Conservation (phyloP, 2,888 invertebrate genomes). For the Stenotaenia linearis region DNA sequence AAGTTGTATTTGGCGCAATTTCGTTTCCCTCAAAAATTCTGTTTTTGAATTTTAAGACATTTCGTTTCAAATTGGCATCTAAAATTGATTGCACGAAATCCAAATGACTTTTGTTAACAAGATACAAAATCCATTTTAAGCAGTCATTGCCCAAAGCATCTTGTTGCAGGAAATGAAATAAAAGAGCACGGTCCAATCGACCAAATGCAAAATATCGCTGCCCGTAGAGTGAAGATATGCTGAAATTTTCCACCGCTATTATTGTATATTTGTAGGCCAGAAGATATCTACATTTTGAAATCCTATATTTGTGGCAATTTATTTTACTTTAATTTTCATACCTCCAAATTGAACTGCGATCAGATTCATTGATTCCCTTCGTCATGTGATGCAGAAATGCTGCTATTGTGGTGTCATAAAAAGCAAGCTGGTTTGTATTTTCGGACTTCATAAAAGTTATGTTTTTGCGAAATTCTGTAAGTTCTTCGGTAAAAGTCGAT, state of each 20-base stretch:
- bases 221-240: background rate
- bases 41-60: background rate
- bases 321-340: background rate
- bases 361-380: slow-evolving; percentile 23
- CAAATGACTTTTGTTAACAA: background rate
- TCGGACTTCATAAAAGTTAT: background rate
- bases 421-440: background rate
- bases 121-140: background rate
- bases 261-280: slow-evolving; percentile 17
- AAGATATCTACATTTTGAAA: background rate
- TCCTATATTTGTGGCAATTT: too few species aligned
- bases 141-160: background rate
- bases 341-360: slow-evolving; percentile 28
- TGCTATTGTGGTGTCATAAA: background rate
- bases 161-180: background rate
- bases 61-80: background rate
- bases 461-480: background rate
- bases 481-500: background rate
- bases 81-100: background rate
- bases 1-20: background rate
- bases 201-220: background rate
- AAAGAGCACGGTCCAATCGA: background rate
- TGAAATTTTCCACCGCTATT: slow-evolving; percentile 21
- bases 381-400: slow-evolving; percentile 10
- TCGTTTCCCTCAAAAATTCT: background rate